These are phyloP conservation scores for Sylvia borin DNA, from an alignment of 2,797 vertebrate genomes.

Conservation along the genomic window DNA sequence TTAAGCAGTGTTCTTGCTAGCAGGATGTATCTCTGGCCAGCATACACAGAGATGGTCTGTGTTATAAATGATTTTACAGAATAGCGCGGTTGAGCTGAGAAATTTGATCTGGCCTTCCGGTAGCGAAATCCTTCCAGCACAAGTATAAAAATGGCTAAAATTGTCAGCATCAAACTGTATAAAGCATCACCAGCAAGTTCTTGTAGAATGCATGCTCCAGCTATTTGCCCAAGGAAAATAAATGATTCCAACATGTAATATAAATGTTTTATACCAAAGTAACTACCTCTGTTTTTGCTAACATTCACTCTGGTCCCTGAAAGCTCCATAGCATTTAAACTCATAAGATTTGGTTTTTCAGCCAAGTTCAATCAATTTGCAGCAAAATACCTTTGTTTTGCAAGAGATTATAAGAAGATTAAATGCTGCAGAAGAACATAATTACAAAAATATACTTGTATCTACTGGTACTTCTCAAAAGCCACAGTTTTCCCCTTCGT, in stretches of 20 bases:
- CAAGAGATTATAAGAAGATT: not conserved
- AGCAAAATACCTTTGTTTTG: not conserved
- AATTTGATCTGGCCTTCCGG: not conserved
- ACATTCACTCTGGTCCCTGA: not conserved
- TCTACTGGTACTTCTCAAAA: not conserved
- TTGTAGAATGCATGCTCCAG: not conserved
- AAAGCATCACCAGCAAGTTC: not conserved
- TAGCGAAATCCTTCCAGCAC: not conserved
- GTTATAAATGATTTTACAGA: constrained; percentile 43
- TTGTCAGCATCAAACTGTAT: not conserved
- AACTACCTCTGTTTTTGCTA: not conserved
- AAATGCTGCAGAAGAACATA: not conserved
- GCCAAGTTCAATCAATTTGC: not conserved
- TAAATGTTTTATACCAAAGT: not conserved
- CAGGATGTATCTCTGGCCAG: constrained; percentile 45
- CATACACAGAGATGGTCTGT: constrained; percentile 23
- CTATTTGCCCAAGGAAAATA: not conserved
- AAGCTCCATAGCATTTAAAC: not conserved
- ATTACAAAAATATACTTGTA: not conserved
- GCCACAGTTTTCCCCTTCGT: not conserved
- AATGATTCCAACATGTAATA: not conserved
- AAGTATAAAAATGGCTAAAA: constrained; percentile 30
- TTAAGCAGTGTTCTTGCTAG: constrained; percentile 23
- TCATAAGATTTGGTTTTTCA: not conserved
- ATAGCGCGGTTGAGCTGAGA: not conserved